Evolutionary conservation across 2,113 vertebrate species (phyloP).

Genomic region (Bucco capensis): DNA sequence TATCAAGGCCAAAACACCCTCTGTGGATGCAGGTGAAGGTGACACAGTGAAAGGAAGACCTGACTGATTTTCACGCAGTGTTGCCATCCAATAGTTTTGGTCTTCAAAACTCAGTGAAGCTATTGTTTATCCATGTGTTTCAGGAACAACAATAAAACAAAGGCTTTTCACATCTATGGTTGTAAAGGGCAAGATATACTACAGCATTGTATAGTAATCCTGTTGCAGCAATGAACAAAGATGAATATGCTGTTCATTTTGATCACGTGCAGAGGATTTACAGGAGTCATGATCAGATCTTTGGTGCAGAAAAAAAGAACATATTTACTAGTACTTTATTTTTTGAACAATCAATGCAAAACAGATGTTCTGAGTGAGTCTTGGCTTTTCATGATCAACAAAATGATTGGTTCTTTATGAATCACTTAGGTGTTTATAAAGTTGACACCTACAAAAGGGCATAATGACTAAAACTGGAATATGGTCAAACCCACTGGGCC

Average conservation of each 20-base stretch:
- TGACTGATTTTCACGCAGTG: not conserved
- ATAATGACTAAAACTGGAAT: not conserved
- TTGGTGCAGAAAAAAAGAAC: not conserved
- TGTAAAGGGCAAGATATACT: not conserved
- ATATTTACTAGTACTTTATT: not conserved
- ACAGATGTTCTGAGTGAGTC: constrained; percentile 2
- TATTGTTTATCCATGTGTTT: not conserved
- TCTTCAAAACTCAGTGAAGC: not conserved
- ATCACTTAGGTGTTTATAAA: constrained; percentile 3
- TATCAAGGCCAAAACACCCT: not conserved
- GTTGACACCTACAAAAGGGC: not conserved
- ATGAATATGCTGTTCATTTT: not conserved
- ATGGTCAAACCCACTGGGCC: not conserved
- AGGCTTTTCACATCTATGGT: not conserved
- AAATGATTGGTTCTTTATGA: not conserved
- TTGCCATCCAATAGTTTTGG: not conserved
- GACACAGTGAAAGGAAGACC: not conserved
- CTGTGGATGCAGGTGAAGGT: not conserved
- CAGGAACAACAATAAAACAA: not conserved
- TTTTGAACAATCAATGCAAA: constrained; percentile 40
- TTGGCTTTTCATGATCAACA: not conserved
- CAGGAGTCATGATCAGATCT: not conserved
- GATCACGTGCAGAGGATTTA: not conserved
- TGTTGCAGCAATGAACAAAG: not conserved
- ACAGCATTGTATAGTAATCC: not conserved